Base-by-base conservation (phyloP, 2,888 invertebrate genomes). In the Apantesis nais region DNA sequence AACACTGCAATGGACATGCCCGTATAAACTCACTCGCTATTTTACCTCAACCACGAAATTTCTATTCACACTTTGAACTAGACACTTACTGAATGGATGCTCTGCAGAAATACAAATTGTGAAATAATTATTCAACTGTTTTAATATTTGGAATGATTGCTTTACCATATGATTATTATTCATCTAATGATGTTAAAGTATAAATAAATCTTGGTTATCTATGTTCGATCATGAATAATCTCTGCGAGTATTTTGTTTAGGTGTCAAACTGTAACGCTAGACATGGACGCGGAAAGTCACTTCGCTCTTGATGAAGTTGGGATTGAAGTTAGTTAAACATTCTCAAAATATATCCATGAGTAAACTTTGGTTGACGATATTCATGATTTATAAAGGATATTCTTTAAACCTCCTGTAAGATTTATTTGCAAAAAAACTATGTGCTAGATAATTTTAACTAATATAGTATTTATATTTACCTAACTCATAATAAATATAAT, bases 21-120 rank as follows among this genome's bases (percentile, higher is more conserved):
- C 86, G 84, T 89, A 90, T 92, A 92, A 93, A 91, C 91, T 91
- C 87, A 83, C 85, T 86, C 85, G 88, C 89, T 90, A 91, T 92
- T 92, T 91, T 89, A 90, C 85, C 87, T 87, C 84, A 78, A 84
- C 86, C 85, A 83, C 86, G 76, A 83, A 89, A 89, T 90, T 88
- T 89, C 87, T 88, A 87, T 90, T 88, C 84, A 81, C 84, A 86
- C 82, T 86, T 79, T 78, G 82, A 83, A 82, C 82, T 76, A 74
- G 78, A 79, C 81, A 74, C 73, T 78, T 74, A 79, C 74, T 69
- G 68, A 82, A 77, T 67, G 66, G 68, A 71, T 76, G 72, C 66
- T 73, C 62, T 61, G 65, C 62, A 67, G 71, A 66, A 70, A 58
- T 61, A 58, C 72, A 71, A 74, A 79, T 72, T 73, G 69, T 63